Evolutionary conservation across 2,113 vertebrate genomes (phyloP).

Genomic region (Callipepla californica): DNA sequence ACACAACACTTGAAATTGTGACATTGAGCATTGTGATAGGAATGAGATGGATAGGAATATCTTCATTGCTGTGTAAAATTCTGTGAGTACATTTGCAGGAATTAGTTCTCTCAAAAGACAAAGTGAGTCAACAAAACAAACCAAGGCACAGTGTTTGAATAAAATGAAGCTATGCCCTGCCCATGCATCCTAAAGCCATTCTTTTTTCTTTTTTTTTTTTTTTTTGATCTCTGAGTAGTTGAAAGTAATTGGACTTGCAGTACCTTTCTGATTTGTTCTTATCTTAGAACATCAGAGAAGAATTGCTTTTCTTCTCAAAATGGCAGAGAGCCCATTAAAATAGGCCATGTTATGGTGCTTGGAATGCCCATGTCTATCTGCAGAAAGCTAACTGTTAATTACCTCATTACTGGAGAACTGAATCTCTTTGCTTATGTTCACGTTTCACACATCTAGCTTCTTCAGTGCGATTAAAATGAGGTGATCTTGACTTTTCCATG

Average conservation of each 20-base stretch:
- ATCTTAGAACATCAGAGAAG: background rate
- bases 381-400: background rate
- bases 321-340: background rate
- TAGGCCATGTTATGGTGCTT: background rate
- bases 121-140: background rate
- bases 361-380: background rate
- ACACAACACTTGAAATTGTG: background rate
- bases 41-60: background rate
- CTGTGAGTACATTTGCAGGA: rapidly evolving
- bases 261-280: background rate
- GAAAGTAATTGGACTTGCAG: rapidly evolving
- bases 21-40: background rate
- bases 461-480: background rate
- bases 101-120: background rate
- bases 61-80: background rate
- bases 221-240: background rate
- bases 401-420: background rate
- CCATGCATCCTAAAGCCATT: background rate
- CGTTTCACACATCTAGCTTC: background rate
- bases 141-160: background rate
- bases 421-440: background rate
- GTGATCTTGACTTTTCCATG: background rate
- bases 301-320: background rate
- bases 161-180: background rate
- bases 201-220: background rate